These are phyloP conservation scores for Neoniphon sammara DNA, from an alignment of 2,797 vertebrate genomes.

Conservation along the genomic window DNA sequence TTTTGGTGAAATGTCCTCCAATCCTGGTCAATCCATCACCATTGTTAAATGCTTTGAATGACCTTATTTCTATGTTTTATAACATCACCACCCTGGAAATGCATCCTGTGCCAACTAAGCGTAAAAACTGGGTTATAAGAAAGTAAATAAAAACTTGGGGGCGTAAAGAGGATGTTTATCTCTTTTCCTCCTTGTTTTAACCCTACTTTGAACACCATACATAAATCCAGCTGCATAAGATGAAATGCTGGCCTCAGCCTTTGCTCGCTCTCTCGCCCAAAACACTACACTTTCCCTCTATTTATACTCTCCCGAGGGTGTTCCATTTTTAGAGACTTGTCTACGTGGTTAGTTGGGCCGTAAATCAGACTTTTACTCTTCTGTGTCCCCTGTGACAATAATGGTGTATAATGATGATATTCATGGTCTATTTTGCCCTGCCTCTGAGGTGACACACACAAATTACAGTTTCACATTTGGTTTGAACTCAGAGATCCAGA, in stretches of 20 bases:
- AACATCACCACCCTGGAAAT: not conserved
- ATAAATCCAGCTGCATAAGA: slow-evolving; percentile 49
- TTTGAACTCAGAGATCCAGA: not conserved
- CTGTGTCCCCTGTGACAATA: slow-evolving; percentile 49
- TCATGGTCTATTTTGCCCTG: slow-evolving; percentile 28
- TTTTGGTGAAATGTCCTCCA: not conserved
- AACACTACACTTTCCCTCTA: slow-evolving; percentile 61
- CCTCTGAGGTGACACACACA: slow-evolving; percentile 18
- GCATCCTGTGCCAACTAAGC: not conserved
- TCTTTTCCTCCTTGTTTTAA: slow-evolving; percentile 36
- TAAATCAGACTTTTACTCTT: slow-evolving; percentile 55
- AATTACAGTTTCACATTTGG: slow-evolving; percentile 7
- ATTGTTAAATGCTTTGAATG: not conserved
- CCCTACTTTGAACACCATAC: slow-evolving; percentile 19
- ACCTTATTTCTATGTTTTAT: not conserved
- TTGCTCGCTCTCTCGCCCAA: slow-evolving; percentile 47
- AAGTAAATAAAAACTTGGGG: not conserved
- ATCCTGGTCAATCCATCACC: not conserved
- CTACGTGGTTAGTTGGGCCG: slow-evolving; percentile 48
- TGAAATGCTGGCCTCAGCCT: slow-evolving; percentile 48
- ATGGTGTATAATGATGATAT: slow-evolving; percentile 36
- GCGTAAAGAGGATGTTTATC: slow-evolving; percentile 6
- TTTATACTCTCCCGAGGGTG: slow-evolving; percentile 55
- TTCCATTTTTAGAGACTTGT: slow-evolving; percentile 56
- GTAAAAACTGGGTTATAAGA: slow-evolving; percentile 8